These are phyloP conservation scores for Nemapogon koenigi DNA, from an alignment of 2,888 invertebrate genomes.

Conservation along the genomic window DNA sequence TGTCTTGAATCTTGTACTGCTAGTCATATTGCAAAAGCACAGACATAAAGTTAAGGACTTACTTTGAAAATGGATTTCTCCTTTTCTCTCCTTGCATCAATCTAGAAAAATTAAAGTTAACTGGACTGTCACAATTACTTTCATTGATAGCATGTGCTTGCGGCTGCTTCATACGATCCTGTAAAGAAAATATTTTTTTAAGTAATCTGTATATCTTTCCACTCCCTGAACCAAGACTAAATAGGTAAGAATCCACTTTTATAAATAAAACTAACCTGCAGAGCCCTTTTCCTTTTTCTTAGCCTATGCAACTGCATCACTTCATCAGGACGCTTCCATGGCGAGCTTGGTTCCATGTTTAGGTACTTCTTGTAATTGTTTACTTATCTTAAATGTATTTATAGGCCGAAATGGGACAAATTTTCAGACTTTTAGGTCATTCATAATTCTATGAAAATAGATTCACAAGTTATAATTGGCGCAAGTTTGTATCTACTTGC, in stretches of 20 bases:
- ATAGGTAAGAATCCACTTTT: background rate
- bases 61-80: conserved; percentile 79
- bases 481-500: too few relatives aligned
- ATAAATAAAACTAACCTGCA: conserved; percentile 66
- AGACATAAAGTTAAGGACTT: conserved; percentile 22
- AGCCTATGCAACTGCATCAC: conserved; percentile 77
- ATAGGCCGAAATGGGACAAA: too few relatives aligned
- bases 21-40: too few relatives aligned
- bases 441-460: too few relatives aligned
- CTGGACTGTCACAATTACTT: conserved; percentile 24
- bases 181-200: conserved; percentile 12
- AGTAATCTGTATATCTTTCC: background rate
- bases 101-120: conserved; percentile 53
- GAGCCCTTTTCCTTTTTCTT: conserved; percentile 77
- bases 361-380: too few relatives aligned
- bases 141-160: conserved; percentile 29
- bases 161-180: conserved; percentile 56
- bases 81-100: conserved; percentile 67
- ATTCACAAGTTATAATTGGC: too few relatives aligned
- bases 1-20: too few relatives aligned
- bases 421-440: too few relatives aligned
- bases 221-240: background rate
- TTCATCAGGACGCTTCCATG: conserved; percentile 69
- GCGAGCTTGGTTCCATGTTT: conserved; percentile 49
- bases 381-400: too few relatives aligned